Conservation (phyloP, 92 coral and sea anemone species). For the Ricordea florida region DNA sequence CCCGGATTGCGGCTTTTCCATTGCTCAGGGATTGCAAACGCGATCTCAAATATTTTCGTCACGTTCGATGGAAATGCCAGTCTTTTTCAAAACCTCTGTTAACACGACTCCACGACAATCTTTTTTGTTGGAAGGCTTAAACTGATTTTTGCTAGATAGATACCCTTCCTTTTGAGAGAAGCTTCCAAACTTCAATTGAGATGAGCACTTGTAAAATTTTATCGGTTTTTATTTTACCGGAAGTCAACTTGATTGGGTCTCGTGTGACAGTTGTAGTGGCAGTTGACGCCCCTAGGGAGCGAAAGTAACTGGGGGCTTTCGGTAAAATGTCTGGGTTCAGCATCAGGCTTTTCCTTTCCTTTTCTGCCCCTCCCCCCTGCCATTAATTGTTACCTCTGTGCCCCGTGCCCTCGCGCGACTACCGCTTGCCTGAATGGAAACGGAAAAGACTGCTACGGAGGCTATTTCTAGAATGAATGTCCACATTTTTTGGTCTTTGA, state of each 20-base stretch:
- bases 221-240: too few species aligned
- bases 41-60: too few species aligned
- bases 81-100: constrained; percentile 12
- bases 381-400: too few species aligned
- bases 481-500: too few species aligned
- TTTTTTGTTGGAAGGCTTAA: background rate
- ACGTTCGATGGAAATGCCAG: background rate
- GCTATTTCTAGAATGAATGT: too few species aligned
- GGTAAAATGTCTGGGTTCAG: background rate
- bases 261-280: background rate
- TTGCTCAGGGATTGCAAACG: constrained; percentile 45
- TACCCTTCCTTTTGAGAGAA: too few species aligned
- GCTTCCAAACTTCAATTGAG: too few species aligned
- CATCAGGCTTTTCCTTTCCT: background rate
- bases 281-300: background rate
- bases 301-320: background rate
- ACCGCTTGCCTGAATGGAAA: too few species aligned
- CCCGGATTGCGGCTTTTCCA: constrained; percentile 33
- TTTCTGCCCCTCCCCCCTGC: background rate
- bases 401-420: too few species aligned
- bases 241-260: background rate
- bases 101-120: constrained; percentile 21
- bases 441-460: too few species aligned
- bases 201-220: too few species aligned
- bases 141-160: background rate